Base-by-base conservation (phyloP, 2,888 invertebrate species). In the Gibbula magus region DNA sequence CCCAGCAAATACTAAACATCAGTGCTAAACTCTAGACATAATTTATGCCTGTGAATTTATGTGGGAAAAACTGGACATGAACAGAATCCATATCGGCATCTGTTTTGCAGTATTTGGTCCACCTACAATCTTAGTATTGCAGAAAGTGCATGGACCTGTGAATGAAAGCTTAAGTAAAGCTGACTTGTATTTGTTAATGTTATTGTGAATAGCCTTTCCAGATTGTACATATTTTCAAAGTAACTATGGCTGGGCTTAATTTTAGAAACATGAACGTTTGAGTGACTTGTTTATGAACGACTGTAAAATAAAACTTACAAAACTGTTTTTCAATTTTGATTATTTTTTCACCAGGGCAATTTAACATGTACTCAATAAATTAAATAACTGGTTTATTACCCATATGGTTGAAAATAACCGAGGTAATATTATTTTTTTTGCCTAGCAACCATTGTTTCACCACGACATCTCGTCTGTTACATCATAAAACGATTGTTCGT, bases 1-100 rank as follows among this genome's bases (percentile, higher is more conserved):
- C 81, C 86, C n/a, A 79, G 78, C 61, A 77, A 61, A 32, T 77
- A 77, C 79, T 75, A 54, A 75, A 20, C 20, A 13, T 39, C 13
- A 20, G 7, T 16, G 74, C 29, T 22, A 20, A 22, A 0, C 5
- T n/a, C 22, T 25, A 51, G 10, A 25, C 32, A 20, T 52, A n/a
- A 39, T 2, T 67, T 22, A 29, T 13, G 13, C 20, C 20, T n/a
- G 16, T 13, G 16, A 1, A n/a, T 20, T 25, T 35, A 7, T 16
- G 2, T 29, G 32, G 35, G 29, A 10, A 70, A 29, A 70, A 29
- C 25, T 18, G 32, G n/a, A 29, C 32, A 32, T 22, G 35, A 70
- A n/a, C n/a, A n/a, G n/a, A n/a, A n/a, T n/a, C n/a, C 22, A 18
- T 22, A 18, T 70, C 16, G 25, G 16, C 16, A 56, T 25, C 20